Percentiles rank a stretch among this genome's conserved stretches.
These are phyloP conservation scores for Poeciliopsis retropinna DNA, from an alignment of 2,113 vertebrate genomes.

Conservation along the genomic window DNA sequence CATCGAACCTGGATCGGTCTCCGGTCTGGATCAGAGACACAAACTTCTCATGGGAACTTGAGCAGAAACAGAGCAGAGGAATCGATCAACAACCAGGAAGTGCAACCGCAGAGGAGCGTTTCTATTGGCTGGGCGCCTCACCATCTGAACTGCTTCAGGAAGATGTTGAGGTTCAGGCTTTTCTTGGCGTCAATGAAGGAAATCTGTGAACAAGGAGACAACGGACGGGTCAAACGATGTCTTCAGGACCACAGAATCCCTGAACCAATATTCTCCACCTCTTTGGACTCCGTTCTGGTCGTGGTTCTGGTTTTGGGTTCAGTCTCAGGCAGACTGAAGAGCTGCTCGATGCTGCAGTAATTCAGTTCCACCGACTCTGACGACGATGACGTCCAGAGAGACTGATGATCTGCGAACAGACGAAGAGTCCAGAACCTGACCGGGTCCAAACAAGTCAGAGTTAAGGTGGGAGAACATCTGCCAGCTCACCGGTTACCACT, in stretches of 20 bases:
- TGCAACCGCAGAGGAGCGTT: background rate
- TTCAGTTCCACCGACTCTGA: slow-evolving; percentile 81
- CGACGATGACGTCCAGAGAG: slow-evolving; percentile 83
- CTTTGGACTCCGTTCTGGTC: slow-evolving; percentile 83
- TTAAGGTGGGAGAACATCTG: background rate
- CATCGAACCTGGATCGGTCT: slow-evolving; percentile 87
- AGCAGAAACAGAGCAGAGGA: background rate
- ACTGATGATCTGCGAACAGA: slow-evolving; percentile 78
- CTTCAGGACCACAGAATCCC: background rate
- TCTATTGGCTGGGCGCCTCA: slow-evolving; percentile 54
- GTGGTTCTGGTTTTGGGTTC: slow-evolving; percentile 81
- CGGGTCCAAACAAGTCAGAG: background rate
- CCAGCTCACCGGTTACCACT: slow-evolving; percentile 78
- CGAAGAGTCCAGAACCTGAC: background rate
- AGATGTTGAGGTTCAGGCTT: slow-evolving; percentile 94
- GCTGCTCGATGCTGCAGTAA: slow-evolving; percentile 89
- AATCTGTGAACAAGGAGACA: slow-evolving; percentile 76
- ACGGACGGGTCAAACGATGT: background rate
- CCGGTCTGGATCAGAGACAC: slow-evolving; percentile 84
- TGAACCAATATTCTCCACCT: slow-evolving; percentile 60
- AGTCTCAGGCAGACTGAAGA: slow-evolving; percentile 87
- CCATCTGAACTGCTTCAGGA: slow-evolving; percentile 95
- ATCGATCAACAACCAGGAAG: background rate
- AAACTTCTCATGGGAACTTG: slow-evolving; percentile 88
- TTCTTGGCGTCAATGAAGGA: slow-evolving; percentile 94